phyloP scores from a whole-genome alignment of 2,797 vertebrate species.

The Acridotheres tristis region DNA sequence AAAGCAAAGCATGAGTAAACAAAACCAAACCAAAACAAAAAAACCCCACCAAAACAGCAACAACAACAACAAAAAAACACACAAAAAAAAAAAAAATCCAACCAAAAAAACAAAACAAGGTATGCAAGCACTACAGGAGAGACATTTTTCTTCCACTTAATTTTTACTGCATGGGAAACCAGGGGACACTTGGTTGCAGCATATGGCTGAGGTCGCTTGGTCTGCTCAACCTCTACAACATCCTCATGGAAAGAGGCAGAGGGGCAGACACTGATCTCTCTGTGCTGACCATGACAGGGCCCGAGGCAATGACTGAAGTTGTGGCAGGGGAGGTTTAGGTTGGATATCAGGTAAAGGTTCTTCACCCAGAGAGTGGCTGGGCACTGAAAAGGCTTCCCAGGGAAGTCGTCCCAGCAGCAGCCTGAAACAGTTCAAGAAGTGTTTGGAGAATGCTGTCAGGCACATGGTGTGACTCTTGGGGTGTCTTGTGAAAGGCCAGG shows the following conservation, averaged over 20 bases:
- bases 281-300: too few relatives aligned
- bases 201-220: not conserved
- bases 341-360: not conserved
- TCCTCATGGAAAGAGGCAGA: not conserved
- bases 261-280: not conserved
- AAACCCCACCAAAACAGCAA: not conserved
- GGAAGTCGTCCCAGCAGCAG: not conserved
- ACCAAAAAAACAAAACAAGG: not conserved
- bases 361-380: not conserved
- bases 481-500: not conserved
- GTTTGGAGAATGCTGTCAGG: not conserved
- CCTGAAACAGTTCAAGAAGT: not conserved
- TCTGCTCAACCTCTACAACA: not conserved
- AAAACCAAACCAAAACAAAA: not conserved
- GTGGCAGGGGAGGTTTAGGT: not conserved
- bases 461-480: not conserved
- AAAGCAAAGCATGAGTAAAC: not conserved
- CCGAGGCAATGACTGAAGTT: rapidly evolving
- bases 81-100: not conserved
- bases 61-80: too few relatives aligned
- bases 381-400: not conserved
- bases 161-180: not conserved
- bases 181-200: not conserved
- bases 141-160: not conserved
- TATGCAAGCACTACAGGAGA: not conserved